A percentile compares a stretch with the other conserved stretches of the same genome.
Evolutionary conservation across 2,113 vertebrate genomes (phyloP).

Genomic region (Pollimyrus isidori): DNA sequence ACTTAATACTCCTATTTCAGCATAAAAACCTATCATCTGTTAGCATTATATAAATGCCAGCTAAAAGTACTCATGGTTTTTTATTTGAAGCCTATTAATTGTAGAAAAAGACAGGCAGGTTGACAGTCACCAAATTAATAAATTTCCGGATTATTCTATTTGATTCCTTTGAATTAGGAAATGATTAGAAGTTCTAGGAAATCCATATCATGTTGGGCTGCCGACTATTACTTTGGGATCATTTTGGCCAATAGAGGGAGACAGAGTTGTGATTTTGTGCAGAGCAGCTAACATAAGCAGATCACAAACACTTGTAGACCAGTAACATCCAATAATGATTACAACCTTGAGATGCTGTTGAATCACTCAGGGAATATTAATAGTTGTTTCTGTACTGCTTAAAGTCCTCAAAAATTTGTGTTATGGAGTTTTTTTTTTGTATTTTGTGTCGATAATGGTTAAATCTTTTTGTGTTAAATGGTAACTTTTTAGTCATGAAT

Average conservation of each 20-base stretch:
- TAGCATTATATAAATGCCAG: background rate
- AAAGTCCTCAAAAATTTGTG: background rate
- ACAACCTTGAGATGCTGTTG: background rate
- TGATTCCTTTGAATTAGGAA: background rate
- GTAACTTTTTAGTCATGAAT: background rate
- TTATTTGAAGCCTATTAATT: background rate
- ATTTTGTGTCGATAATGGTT: background rate
- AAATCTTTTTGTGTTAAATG: background rate
- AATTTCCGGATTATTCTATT: background rate
- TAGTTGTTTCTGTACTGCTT: background rate
- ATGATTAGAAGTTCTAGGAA: background rate
- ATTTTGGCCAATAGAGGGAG: background rate
- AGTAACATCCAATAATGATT: background rate
- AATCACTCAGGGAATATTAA: background rate
- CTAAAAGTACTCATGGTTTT: background rate
- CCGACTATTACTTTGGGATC: background rate
- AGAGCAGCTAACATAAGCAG: background rate
- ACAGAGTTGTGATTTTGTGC: background rate
- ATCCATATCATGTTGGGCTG: background rate
- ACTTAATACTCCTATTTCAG: background rate
- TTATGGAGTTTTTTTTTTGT: background rate
- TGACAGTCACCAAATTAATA: background rate
- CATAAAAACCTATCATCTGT: background rate
- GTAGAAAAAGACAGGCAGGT: background rate
- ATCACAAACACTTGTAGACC: background rate